Percentiles rank a stretch among this genome's conserved stretches.
phyloP scores from a whole-genome alignment of 2,113 vertebrate genomes.

The Petaurus breviceps region DNA sequence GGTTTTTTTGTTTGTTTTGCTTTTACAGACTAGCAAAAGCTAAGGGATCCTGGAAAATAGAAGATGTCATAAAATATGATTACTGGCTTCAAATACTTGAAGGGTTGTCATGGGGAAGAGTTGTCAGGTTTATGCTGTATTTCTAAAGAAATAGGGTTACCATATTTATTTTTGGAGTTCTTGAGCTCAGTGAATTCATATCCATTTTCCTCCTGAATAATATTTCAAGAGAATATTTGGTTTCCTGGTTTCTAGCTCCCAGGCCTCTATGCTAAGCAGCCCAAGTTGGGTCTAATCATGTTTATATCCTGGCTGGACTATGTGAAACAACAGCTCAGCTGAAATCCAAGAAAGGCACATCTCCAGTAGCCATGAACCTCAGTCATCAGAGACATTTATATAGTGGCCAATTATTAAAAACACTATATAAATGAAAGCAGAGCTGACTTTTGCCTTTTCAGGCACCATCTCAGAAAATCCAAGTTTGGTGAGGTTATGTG shows the following conservation, averaged over 20 bases:
- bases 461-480: neutral
- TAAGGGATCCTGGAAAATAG: neutral
- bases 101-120: neutral
- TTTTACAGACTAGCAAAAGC: neutral
- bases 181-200: neutral
- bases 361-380: neutral
- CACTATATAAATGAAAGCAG: neutral
- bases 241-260: neutral
- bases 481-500: neutral
- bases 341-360: neutral
- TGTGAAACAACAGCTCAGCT: neutral
- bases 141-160: neutral
- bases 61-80: neutral
- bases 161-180: neutral
- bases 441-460: neutral
- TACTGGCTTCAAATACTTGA: neutral
- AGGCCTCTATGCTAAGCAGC: neutral
- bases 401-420: neutral
- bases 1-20: neutral
- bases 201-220: neutral
- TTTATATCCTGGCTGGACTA: neutral
- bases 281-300: neutral
- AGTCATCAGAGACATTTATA: neutral
- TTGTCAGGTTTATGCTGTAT: neutral
- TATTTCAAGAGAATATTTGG: neutral